phyloP scores from a whole-genome alignment of 2,113 vertebrate species.

The Seriola quinqueradiata region DNA sequence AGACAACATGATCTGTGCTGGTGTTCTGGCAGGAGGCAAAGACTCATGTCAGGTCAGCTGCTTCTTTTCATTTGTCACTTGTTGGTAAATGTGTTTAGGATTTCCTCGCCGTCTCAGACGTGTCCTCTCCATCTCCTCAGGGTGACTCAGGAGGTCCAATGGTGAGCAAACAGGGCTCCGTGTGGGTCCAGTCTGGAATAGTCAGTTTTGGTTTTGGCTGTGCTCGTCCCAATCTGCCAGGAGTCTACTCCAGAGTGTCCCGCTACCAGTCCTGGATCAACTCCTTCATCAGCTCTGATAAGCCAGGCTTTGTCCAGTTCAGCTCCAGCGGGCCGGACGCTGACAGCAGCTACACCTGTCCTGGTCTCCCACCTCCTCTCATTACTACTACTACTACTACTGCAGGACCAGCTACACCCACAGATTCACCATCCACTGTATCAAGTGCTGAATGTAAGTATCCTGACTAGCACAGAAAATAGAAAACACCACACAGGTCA shows the following conservation, averaged over 20 bases:
- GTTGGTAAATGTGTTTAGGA: neutral
- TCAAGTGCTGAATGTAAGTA: constrained; percentile 33
- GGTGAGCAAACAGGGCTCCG: neutral
- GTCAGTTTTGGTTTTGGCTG: constrained; percentile 1
- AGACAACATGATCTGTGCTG: constrained; percentile 2
- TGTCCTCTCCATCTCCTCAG: neutral
- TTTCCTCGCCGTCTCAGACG: neutral
- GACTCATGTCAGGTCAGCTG: neutral
- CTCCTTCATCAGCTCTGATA: constrained; percentile 42
- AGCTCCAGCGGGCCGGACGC: constrained; percentile 53
- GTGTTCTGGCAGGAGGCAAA: constrained; percentile 2
- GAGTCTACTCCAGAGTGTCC: constrained; percentile 89
- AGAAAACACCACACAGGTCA: too few relatives aligned
- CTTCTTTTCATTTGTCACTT: neutral
- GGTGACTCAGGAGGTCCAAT: neutral
- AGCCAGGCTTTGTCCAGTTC: constrained; percentile 72
- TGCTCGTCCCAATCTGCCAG: constrained; percentile 82
- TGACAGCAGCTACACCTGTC: constrained; percentile 62
- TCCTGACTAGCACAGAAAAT: neutral
- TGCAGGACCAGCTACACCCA: neutral
- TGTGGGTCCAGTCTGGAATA: neutral
- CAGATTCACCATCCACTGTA: neutral
- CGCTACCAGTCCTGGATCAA: constrained; percentile 87
- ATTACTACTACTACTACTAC: neutral
- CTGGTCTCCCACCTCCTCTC: constrained; percentile 20